Evolutionary conservation across 2,888 invertebrate genomes (phyloP).

Genomic region (Limulus polyphemus): DNA sequence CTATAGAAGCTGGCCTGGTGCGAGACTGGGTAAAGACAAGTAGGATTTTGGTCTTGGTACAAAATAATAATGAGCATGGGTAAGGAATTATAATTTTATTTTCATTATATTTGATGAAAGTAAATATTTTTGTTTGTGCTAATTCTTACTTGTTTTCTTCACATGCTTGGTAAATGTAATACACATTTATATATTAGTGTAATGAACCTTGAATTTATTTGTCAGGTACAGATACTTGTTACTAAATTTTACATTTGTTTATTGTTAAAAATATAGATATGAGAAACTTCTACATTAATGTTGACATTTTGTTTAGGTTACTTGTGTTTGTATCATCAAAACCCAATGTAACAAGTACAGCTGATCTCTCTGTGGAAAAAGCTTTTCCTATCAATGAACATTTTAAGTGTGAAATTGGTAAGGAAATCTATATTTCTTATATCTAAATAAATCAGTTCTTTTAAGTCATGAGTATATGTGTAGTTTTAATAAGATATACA

Average conservation of each 20-base stretch:
- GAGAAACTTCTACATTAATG: neutral
- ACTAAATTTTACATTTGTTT: neutral
- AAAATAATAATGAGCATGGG: slow-evolving; percentile 44
- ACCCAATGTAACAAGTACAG: slow-evolving; percentile 23
- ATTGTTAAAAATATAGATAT: neutral
- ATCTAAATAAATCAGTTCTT: too few relatives aligned
- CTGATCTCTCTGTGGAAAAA: slow-evolving; percentile 63
- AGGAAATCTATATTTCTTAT: neutral
- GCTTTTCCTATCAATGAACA: slow-evolving; percentile 65
- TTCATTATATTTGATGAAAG: too few relatives aligned
- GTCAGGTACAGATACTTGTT: neutral
- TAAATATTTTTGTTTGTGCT: too few relatives aligned
- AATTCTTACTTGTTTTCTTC: too few relatives aligned
- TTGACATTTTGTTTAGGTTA: slow-evolving; percentile 7
- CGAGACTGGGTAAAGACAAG: slow-evolving; percentile 41
- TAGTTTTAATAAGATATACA: too few relatives aligned
- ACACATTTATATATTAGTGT: too few relatives aligned
- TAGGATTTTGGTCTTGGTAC: slow-evolving; percentile 47
- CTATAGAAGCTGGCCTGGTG: slow-evolving; percentile 39
- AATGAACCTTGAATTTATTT: neutral
- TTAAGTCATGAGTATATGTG: too few relatives aligned
- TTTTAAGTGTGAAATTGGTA: slow-evolving; percentile 63
- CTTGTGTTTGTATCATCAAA: slow-evolving; percentile 15
- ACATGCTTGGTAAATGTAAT: too few relatives aligned
- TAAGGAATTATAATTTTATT: slow-evolving; percentile 1